A percentile compares a stretch with the other conserved stretches of the same genome.
Conservation (phyloP, 2,797 vertebrate species). For the Ctenopoma kingsleyae region DNA sequence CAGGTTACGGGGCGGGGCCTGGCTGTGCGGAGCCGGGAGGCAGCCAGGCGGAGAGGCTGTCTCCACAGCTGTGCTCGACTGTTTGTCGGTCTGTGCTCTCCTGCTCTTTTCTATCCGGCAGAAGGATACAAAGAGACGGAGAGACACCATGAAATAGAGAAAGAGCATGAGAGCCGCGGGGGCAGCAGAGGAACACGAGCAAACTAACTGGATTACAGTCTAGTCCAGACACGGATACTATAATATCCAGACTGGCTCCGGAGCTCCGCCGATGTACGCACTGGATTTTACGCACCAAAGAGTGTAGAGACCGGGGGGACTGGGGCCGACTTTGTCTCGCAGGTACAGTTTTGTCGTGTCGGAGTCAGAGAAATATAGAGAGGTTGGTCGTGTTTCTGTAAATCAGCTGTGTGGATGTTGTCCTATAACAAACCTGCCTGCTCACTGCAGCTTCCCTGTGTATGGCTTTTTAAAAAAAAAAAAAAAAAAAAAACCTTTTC, state of each 20-base stretch:
- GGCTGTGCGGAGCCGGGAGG: conserved; percentile 44
- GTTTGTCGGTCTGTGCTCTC: conserved; percentile 48
- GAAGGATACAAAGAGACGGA: conserved; percentile 67
- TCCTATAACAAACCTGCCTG: conserved; percentile 26
- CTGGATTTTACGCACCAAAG: conserved; percentile 70
- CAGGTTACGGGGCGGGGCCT: conserved; percentile 70
- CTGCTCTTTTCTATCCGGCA: conserved; percentile 36
- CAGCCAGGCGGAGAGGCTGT: conserved; percentile 50
- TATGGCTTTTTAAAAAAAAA: neutral
- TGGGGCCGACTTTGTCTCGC: conserved; percentile 61
- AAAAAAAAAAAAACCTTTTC: too few species aligned
- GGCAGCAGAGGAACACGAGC: conserved; percentile 51
- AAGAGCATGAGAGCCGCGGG: conserved; percentile 53
- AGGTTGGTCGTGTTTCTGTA: conserved; percentile 1
- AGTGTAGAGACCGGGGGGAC: conserved; percentile 62
- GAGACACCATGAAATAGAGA: conserved; percentile 38
- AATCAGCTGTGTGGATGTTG: conserved; percentile 10
- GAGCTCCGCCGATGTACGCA: conserved; percentile 74
- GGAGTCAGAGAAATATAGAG: conserved; percentile 17
- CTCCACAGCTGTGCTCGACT: conserved; percentile 71
- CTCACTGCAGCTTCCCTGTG: conserved; percentile 20
- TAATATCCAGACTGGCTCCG: conserved; percentile 44
- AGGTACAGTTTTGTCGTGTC: conserved; percentile 65
- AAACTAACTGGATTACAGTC: conserved; percentile 51
- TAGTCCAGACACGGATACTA: conserved; percentile 58